Conservation (phyloP, 2,113 vertebrate species). For the Rhagologus leucostigma region DNA sequence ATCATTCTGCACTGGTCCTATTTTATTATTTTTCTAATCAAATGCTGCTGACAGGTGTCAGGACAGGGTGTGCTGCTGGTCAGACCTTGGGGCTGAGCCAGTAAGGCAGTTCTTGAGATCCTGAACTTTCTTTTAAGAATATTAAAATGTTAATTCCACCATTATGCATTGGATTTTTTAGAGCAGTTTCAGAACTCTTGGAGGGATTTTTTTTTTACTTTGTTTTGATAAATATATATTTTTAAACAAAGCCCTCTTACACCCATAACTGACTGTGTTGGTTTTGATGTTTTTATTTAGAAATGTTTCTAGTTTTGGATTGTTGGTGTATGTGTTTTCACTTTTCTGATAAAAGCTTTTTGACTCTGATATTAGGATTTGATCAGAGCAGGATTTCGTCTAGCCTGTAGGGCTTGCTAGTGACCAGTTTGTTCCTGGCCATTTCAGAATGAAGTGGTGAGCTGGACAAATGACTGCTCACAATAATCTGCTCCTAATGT, state of each 20-base stretch:
- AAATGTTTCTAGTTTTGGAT: not conserved
- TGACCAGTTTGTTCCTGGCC: not conserved
- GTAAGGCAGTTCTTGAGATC: not conserved
- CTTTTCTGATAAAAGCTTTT: not conserved
- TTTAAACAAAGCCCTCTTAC: not conserved
- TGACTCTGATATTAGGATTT: not conserved
- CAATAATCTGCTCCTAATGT: accelerated
- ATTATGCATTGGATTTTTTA: not conserved
- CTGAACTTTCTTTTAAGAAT: not conserved
- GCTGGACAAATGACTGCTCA: not conserved
- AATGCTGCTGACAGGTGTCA: not conserved
- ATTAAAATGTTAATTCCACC: not conserved
- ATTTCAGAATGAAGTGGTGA: not conserved
- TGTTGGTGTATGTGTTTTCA: not conserved
- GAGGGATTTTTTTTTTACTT: not conserved
- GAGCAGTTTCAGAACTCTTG: not conserved
- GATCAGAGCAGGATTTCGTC: not conserved
- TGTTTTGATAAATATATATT: not conserved
- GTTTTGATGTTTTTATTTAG: not conserved
- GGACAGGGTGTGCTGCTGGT: not conserved
- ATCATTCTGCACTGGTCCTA: not conserved
- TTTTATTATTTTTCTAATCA: not conserved
- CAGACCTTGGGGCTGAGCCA: not conserved
- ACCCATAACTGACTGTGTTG: not conserved
- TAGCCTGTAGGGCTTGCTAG: not conserved